Percentiles rank a stretch among this genome's conserved stretches.
Conservation (phyloP, 2,113 vertebrate species). For the Boleophthalmus pectinirostris region DNA sequence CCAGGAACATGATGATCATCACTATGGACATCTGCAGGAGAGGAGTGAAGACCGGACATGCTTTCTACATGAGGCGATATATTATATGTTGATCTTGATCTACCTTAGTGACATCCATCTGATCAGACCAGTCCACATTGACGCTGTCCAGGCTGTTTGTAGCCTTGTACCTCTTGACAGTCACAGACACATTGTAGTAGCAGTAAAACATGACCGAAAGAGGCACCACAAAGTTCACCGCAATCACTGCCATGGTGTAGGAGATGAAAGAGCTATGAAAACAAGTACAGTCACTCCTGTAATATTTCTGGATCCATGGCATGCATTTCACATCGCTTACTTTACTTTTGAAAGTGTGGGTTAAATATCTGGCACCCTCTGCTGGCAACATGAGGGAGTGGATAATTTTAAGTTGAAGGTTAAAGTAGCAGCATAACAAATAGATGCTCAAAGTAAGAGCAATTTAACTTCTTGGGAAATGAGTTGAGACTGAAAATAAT, state of each 20-base stretch:
- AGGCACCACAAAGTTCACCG: constrained; percentile 90
- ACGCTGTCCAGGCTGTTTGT: constrained; percentile 77
- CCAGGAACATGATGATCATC: constrained; percentile 95
- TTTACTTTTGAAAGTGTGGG: too few species aligned
- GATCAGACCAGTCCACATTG: constrained; percentile 90
- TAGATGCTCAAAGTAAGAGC: background rate
- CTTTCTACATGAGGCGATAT: background rate
- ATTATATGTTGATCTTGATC: background rate
- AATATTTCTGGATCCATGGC: too few species aligned
- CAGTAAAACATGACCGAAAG: constrained; percentile 93
- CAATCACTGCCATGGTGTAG: constrained; percentile 93
- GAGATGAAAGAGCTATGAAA: constrained; percentile 90
- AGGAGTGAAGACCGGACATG: background rate
- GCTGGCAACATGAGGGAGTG: background rate
- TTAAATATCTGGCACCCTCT: background rate
- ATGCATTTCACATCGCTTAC: too few species aligned
- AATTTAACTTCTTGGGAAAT: background rate
- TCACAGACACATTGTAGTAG: constrained; percentile 89
- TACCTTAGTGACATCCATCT: constrained; percentile 95
- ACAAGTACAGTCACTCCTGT: background rate
- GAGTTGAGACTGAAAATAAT: background rate
- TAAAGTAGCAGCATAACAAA: background rate
- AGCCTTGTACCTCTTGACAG: constrained; percentile 78
- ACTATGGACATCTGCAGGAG: constrained; percentile 89
- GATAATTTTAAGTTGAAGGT: background rate